Conservation (phyloP, 2,113 vertebrate species). For the Coregonus clupeaformis region DNA sequence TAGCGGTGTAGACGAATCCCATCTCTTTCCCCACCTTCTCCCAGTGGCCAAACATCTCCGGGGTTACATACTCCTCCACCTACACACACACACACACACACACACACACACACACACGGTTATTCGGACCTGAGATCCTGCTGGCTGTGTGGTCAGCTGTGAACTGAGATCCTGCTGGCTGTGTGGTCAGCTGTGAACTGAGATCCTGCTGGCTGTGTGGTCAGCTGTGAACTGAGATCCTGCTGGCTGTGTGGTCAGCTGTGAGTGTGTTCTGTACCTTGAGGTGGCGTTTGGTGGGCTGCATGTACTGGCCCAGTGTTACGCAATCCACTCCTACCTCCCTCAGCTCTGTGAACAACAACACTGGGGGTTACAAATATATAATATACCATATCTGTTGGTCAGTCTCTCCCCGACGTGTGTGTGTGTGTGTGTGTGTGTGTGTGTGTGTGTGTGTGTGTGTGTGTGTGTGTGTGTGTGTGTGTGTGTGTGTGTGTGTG, state of each 20-base stretch:
- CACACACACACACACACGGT: conserved; percentile 67
- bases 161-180: not conserved
- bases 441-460: not conserved
- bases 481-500: not conserved
- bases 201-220: not conserved
- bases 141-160: not conserved
- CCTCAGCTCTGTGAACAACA: conserved; percentile 78
- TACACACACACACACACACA: conserved; percentile 54
- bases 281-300: conserved; percentile 93
- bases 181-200: too few relatives aligned
- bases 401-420: not conserved
- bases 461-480: too few relatives aligned
- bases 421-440: not conserved
- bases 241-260: not conserved
- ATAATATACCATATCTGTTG: not conserved
- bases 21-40: conserved; percentile 90
- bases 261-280: conserved; percentile 72
- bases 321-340: conserved; percentile 90
- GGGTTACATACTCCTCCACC: conserved; percentile 96
- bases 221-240: too few relatives aligned
- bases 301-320: conserved; percentile 98
- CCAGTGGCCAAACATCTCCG: conserved; percentile 93
- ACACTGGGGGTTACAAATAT: not conserved
- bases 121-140: not conserved
- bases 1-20: conserved; percentile 95